These are phyloP conservation scores for Acrocephalus kingi DNA, from an alignment of 2,113 vertebrate species.

Conservation along the genomic window DNA sequence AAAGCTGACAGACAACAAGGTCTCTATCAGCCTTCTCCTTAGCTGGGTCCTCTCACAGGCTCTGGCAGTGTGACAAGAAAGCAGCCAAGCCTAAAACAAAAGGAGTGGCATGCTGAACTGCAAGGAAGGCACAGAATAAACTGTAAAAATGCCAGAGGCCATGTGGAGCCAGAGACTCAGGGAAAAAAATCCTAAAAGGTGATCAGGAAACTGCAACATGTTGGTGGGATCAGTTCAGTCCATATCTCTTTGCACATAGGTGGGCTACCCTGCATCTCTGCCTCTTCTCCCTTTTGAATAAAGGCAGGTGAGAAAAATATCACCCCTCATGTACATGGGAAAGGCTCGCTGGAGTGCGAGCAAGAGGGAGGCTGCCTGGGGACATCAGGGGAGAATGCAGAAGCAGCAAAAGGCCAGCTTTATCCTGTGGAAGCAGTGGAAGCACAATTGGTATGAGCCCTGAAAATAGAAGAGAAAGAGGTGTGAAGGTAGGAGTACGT, in stretches of 20 bases:
- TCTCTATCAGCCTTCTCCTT: neutral
- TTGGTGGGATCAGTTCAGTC: neutral
- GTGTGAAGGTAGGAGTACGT: accelerated
- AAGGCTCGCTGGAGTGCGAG: neutral
- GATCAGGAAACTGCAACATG: neutral
- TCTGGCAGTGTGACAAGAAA: neutral
- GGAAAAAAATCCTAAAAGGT: neutral
- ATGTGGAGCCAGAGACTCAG: neutral
- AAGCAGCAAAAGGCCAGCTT: neutral
- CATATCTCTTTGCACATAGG: accelerated
- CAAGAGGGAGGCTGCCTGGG: neutral
- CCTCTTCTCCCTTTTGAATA: neutral
- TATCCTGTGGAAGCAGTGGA: neutral
- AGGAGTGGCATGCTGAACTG: neutral
- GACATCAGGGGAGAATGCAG: accelerated
- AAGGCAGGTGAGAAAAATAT: neutral
- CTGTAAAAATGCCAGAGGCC: neutral
- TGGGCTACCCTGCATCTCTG: neutral
- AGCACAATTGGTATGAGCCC: neutral
- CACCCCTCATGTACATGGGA: accelerated
- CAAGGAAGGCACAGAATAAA: neutral
- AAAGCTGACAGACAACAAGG: neutral
- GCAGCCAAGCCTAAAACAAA: neutral
- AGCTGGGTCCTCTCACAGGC: neutral
- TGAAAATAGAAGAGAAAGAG: neutral